Evolutionary conservation across 2,888 invertebrate species (phyloP), one percentile per base, ranked within the genome.

Genomic region (Oxyteleia sp.): DNA sequence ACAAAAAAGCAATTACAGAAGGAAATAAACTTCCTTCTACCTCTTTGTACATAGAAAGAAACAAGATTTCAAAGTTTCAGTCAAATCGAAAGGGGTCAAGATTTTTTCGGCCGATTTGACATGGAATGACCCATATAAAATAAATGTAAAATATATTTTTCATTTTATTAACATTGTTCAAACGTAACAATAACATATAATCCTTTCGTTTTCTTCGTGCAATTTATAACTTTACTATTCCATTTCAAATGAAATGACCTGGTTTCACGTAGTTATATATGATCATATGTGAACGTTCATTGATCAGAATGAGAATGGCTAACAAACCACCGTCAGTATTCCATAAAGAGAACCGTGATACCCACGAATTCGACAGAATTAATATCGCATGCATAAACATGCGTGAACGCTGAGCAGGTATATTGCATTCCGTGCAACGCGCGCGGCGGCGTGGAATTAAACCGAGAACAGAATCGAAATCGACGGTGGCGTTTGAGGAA

Each of bases 331-430:
- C 47, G 32, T 4, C 18, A 13, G 45, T 63, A 29, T 38, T 35
- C 49, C n/a, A 66, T 38, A 53, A 41, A 38, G 51, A 53, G 68
- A 29, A 26, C 7, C 53, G 53, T 43, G 26, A 63, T 63, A 38
- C 8, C 51, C 41, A 15, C 43, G 51, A 72, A 61, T 72, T 61
- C 43, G 57, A 23, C 51, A 35, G 35, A 59, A 72, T 72, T 72
- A 72, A 72, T 72, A 72, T 61, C 32, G 72, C 61, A 72, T 72
- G 32, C 61, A 71, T 71, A 51, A 71, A 71, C 72, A 72, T 61
- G 72, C 61, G 41, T 38, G 49, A n/a, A 18, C 26, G 72, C 23
- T 26, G 47, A 20, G 23, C 57, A 57, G 57, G 47, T 69, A 57
- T 69, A 69, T 47, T 69, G 47, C 61, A 61, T 51, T 49, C 51